Evolutionary conservation across 2,888 invertebrate genomes (phyloP).

Genomic region (Diloba caeruleocephala): DNA sequence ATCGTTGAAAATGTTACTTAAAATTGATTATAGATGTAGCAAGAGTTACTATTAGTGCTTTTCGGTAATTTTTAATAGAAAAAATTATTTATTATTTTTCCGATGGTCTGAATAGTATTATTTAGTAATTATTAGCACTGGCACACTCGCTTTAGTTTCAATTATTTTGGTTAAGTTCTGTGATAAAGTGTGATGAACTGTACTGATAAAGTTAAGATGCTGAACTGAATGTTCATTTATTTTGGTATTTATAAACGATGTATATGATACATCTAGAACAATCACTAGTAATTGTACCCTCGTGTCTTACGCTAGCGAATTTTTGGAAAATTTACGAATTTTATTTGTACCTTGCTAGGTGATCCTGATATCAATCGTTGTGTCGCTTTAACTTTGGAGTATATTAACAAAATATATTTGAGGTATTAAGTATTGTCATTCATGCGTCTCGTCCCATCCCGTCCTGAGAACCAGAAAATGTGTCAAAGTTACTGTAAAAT

Average conservation of each 20-base stretch:
- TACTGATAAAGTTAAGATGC: slow-evolving; percentile 27
- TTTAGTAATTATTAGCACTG: slow-evolving; percentile 31
- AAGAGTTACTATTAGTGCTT: slow-evolving; percentile 6
- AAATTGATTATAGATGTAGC: background rate
- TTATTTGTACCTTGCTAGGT: slow-evolving; percentile 2
- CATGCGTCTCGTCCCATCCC: slow-evolving; percentile 5
- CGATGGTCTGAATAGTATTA: slow-evolving; percentile 35
- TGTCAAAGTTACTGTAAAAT: slow-evolving; percentile 39
- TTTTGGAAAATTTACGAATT: slow-evolving; percentile 16
- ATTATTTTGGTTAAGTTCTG: slow-evolving; percentile 44
- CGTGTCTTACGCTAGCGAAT: background rate
- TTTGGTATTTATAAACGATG: slow-evolving; percentile 17
- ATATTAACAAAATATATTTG: slow-evolving; percentile 21
- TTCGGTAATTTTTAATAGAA: slow-evolving; percentile 23
- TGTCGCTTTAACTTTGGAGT: slow-evolving; percentile 11
- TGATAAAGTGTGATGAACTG: slow-evolving; percentile 52
- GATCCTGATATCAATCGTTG: background rate
- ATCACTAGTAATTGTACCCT: background rate
- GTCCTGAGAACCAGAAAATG: background rate
- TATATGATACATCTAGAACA: slow-evolving; percentile 34
- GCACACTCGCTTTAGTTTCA: slow-evolving; percentile 24
- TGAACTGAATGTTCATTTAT: slow-evolving; percentile 32
- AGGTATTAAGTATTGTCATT: slow-evolving; percentile 2
- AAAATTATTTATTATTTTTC: slow-evolving; percentile 6
- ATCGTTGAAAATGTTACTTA: slow-evolving; percentile 8